phyloP scores from a whole-genome alignment of 2,888 invertebrate genomes.

The Argyresthia goedartella region DNA sequence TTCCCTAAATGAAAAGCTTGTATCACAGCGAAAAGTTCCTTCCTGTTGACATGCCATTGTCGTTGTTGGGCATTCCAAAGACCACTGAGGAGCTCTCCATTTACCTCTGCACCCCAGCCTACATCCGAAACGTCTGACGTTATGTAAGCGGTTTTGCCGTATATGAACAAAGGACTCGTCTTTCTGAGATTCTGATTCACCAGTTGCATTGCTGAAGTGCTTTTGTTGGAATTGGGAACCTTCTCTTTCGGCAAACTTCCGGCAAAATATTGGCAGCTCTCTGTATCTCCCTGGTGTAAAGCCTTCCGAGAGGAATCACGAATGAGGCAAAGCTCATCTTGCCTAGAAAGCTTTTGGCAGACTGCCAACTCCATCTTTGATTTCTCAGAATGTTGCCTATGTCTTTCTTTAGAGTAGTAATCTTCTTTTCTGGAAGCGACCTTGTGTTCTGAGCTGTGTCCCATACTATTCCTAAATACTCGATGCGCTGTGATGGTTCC shows the following conservation, averaged over 20 bases:
- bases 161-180: too few species aligned
- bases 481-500: background rate
- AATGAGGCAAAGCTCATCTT: too few species aligned
- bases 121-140: too few species aligned
- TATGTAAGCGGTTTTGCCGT: too few species aligned
- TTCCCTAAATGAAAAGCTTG: too few species aligned
- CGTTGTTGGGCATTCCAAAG: too few species aligned
- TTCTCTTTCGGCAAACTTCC: background rate
- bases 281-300: background rate
- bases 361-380: background rate
- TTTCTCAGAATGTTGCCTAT: background rate
- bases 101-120: too few species aligned
- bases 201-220: conserved; percentile 10
- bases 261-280: background rate
- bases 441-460: background rate
- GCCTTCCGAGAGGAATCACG: background rate
- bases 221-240: background rate
- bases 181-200: conserved; percentile 10
- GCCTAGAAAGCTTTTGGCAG: background rate
- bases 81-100: too few species aligned
- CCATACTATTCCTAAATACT: background rate
- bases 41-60: too few species aligned
- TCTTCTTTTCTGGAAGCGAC: background rate
- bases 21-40: too few species aligned
- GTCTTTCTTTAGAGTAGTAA: background rate